A percentile compares a stretch with the other conserved stretches of the same genome.
These are phyloP conservation scores for Corythucha ciliata DNA, from an alignment of 2,888 invertebrate genomes.

Conservation along the genomic window DNA sequence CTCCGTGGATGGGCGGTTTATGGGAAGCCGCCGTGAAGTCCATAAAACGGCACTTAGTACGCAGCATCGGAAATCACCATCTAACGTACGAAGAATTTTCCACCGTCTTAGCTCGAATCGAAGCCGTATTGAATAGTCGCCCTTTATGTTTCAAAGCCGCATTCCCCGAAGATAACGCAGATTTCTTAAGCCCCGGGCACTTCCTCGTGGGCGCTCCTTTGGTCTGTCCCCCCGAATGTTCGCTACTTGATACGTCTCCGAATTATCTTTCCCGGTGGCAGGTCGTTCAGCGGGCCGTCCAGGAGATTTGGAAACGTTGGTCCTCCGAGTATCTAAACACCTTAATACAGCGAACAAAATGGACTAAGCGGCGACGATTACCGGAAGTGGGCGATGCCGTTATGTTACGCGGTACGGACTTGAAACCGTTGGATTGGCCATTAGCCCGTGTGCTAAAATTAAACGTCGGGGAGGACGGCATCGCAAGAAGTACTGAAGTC, in stretches of 20 bases:
- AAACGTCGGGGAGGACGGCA: too few relatives aligned
- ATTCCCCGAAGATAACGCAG: neutral
- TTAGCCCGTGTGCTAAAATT: too few relatives aligned
- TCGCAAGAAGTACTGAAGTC: too few relatives aligned
- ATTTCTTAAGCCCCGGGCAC: slow-evolving; percentile 3
- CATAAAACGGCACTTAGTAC: neutral
- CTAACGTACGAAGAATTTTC: slow-evolving; percentile 7
- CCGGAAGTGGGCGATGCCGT: slow-evolving; percentile 6
- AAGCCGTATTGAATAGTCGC: slow-evolving; percentile 7
- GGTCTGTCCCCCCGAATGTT: neutral
- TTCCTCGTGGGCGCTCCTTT: slow-evolving; percentile 1
- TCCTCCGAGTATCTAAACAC: slow-evolving; percentile 12
- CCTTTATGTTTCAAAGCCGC: neutral
- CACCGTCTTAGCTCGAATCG: neutral
- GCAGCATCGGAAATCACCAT: neutral
- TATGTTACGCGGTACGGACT: neutral
- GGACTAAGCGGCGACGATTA: neutral
- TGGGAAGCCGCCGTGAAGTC: slow-evolving; percentile 11
- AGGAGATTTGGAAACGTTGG: slow-evolving; percentile 13
- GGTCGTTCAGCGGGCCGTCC: slow-evolving; percentile 1
- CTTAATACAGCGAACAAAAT: slow-evolving; percentile 13
- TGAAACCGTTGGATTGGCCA: slow-evolving; percentile 6
- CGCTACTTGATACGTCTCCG: neutral
- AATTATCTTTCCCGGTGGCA: slow-evolving; percentile 9
- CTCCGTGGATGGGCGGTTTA: slow-evolving; percentile 8